Base-by-base conservation (phyloP, 1,140 invertebrate genomes). In the Cylas formicarius region DNA sequence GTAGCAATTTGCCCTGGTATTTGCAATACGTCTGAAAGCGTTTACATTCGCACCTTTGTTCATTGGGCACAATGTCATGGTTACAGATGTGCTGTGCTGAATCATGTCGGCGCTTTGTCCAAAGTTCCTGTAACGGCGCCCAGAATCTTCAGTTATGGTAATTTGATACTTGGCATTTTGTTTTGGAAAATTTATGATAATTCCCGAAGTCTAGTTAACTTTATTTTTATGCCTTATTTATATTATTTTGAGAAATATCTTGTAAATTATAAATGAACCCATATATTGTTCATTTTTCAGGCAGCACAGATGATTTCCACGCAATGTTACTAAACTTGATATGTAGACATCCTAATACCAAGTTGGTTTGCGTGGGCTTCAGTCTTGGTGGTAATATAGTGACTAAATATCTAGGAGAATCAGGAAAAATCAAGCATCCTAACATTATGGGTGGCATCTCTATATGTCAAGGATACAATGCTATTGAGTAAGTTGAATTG, bases 11-110 rank as follows among this genome's bases (percentile, higher is more conserved):
- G 88, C 61, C 91, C 91, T 21, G 91, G 91, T 20, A 93, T 95
- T 57, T 88, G 88, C 17, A 95, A 94, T 67, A 89, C 84, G 20
- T 92, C 88, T 27, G 90, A 94, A 66, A 90, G 85, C 58, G 84
- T 90, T 34, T 95, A 94, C 67, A 90, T 95, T 45, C 75, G 90
- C 32, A 92, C 89, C 14, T 91, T 92, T 66, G 89, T 94, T 1
- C 82, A 90, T 55, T 82, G 89, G 66, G 88, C 87, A 4, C 88
- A 92, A 62, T 81, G 80, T 48, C 83, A 86, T 61, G 90, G 91
- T 1, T 95, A 89, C 68, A 72, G 89, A 44, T 91, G 89, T 66
- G 85, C 86, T 1, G 90, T 94, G n/a, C 75, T 94, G 34, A 96
- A 96, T 70, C 91, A 96, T 64, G 80, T 95, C 39, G 91, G 91